phyloP scores from a whole-genome alignment of 2,797 vertebrate genomes.

The Eurystomus glaucurus region DNA sequence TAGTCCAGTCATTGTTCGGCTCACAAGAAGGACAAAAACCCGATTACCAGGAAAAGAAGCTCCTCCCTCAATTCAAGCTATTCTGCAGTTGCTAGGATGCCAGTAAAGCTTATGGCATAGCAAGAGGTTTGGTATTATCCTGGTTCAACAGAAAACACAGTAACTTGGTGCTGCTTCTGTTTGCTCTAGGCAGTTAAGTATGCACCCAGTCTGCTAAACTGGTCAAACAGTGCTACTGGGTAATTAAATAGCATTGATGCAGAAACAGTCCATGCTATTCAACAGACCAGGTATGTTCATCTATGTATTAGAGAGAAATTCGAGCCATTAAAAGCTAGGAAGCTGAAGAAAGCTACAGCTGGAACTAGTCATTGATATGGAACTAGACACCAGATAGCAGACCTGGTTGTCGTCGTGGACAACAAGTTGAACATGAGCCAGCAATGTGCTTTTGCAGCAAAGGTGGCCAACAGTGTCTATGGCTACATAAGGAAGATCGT shows the following conservation, averaged over 20 bases:
- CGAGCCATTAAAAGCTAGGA: neutral
- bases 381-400: neutral
- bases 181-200: neutral
- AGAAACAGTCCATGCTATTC: neutral
- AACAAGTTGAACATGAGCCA: neutral
- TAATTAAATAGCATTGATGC: neutral
- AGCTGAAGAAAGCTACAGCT: neutral
- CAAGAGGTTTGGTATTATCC: neutral
- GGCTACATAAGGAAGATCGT: accelerated
- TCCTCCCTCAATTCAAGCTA: neutral
- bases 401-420: neutral
- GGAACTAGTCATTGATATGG: neutral
- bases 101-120: neutral
- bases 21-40: neutral
- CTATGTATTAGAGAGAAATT: neutral
- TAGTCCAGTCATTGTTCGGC: neutral
- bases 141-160: neutral
- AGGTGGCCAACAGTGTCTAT: neutral
- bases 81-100: neutral
- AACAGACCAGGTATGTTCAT: neutral
- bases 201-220: neutral
- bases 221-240: neutral
- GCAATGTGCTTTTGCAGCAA: neutral
- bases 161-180: neutral
- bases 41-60: neutral